These are phyloP conservation scores for Clanis bilineata DNA, from an alignment of 2,888 invertebrate species.

Conservation along the genomic window DNA sequence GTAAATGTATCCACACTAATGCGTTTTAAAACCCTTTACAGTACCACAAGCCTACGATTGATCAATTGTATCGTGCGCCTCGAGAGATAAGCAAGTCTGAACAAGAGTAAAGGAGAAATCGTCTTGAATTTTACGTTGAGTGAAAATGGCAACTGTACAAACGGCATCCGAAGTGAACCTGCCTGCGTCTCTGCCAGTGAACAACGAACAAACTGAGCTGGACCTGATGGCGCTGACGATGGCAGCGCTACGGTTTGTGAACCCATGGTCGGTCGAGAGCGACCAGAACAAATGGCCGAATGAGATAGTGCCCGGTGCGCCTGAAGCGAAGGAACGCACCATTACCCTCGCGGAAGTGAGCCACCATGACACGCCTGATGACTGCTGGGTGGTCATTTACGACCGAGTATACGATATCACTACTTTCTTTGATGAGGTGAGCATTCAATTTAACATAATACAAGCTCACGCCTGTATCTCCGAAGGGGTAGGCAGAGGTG, in stretches of 20 bases:
- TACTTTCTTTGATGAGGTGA: slow-evolving; percentile 86
- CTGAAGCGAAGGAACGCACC: slow-evolving; percentile 66
- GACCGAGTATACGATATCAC: slow-evolving; percentile 93
- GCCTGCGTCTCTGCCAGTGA: slow-evolving; percentile 52
- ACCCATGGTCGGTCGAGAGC: slow-evolving; percentile 63
- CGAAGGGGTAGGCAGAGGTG: too few species aligned
- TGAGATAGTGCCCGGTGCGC: slow-evolving; percentile 51
- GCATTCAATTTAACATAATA: slow-evolving; percentile 19
- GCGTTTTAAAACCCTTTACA: slow-evolving; percentile 64
- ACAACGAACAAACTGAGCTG: slow-evolving; percentile 59
- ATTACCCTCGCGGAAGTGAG: slow-evolving; percentile 89
- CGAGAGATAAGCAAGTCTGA: slow-evolving; percentile 37
- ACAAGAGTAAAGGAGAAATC: slow-evolving; percentile 22
- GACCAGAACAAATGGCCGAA: slow-evolving; percentile 49
- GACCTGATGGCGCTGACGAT: slow-evolving; percentile 72
- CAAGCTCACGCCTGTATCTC: too few species aligned
- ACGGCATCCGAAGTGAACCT: slow-evolving; percentile 60
- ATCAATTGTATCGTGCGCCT: slow-evolving; percentile 44
- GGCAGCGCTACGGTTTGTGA: slow-evolving; percentile 74
- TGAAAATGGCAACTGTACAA: slow-evolving; percentile 68
- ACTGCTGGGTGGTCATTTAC: slow-evolving; percentile 94
- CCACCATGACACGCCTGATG: slow-evolving; percentile 86
- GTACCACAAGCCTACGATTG: slow-evolving; percentile 45
- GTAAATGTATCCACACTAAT: slow-evolving; percentile 49
- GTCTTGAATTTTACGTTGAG: slow-evolving; percentile 21